phyloP scores from a whole-genome alignment of 1,140 invertebrate species.

The Caenorhabditis tropicalis region DNA sequence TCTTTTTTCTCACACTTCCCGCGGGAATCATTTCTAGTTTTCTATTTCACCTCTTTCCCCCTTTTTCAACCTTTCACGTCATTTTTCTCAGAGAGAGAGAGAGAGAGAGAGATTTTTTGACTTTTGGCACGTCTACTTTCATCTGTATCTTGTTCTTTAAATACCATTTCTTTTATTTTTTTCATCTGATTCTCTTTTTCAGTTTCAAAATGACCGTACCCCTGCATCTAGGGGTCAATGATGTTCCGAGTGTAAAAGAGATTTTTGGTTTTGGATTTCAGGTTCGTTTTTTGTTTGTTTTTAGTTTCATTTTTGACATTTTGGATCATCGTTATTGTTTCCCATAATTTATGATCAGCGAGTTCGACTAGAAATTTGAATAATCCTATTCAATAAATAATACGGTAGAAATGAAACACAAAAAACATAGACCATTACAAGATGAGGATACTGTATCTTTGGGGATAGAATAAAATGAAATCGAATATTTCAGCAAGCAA shows the following conservation, averaged over 20 bases:
- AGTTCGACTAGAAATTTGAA: background rate
- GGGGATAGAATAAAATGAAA: too few relatives aligned
- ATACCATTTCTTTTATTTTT: background rate
- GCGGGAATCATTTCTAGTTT: slow-evolving; percentile 20
- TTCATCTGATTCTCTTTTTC: too few relatives aligned
- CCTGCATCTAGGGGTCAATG: slow-evolving; percentile 53
- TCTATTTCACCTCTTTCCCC: background rate
- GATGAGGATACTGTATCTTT: too few relatives aligned
- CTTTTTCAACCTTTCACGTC: background rate
- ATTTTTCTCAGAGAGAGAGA: too few relatives aligned
- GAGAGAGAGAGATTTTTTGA: background rate
- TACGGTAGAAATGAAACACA: background rate
- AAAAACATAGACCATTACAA: too few relatives aligned
- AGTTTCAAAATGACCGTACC: slow-evolving; percentile 35
- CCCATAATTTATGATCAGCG: background rate
- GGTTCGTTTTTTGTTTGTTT: background rate
- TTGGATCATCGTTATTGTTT: background rate
- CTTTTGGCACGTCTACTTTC: background rate
- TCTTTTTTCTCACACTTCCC: background rate
- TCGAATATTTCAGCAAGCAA: slow-evolving; percentile 55
- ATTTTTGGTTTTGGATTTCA: slow-evolving; percentile 53
- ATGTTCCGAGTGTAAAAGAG: slow-evolving; percentile 38
- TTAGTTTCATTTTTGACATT: too few relatives aligned
- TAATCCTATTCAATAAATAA: background rate
- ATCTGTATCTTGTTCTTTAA: background rate